These are phyloP conservation scores for Xestia ashworthii DNA, from an alignment of 2,888 invertebrate species.

Conservation along the genomic window DNA sequence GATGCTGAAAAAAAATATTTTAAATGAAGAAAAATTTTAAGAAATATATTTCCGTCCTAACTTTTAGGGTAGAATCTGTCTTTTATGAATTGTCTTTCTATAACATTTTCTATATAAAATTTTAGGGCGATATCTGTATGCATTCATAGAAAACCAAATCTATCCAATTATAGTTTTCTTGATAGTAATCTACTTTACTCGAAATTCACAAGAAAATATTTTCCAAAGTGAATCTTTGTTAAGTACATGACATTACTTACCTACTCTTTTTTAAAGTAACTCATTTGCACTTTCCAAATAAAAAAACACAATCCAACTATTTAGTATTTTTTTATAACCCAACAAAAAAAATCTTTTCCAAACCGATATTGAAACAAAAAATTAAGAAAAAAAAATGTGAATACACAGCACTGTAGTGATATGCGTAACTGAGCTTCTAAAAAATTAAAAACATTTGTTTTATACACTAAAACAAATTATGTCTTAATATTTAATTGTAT, in stretches of 20 bases:
- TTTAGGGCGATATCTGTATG: slow-evolving; percentile 9
- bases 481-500: slow-evolving; percentile 75
- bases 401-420: slow-evolving; percentile 89
- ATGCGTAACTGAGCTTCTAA: slow-evolving; percentile 90
- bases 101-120: slow-evolving; percentile 31
- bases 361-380: slow-evolving; percentile 81
- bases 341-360: slow-evolving; percentile 70
- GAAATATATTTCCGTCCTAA: slow-evolving; percentile 63
- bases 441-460: slow-evolving; percentile 83
- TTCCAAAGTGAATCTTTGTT: not conserved
- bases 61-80: slow-evolving; percentile 40
- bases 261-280: not conserved
- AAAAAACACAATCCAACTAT: not conserved
- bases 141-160: slow-evolving; percentile 5
- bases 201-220: not conserved
- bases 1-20: not conserved
- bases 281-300: no score
- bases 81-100: slow-evolving; percentile 25
- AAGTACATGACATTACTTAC: not conserved
- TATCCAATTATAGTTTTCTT: slow-evolving; percentile 29
- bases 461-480: slow-evolving; percentile 83
- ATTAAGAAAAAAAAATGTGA: slow-evolving; percentile 77
- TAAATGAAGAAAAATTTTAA: not conserved
- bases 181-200: not conserved
- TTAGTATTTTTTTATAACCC: not conserved